Conservation (phyloP, 2,888 invertebrate genomes). For the Tachystola acroxantha region DNA sequence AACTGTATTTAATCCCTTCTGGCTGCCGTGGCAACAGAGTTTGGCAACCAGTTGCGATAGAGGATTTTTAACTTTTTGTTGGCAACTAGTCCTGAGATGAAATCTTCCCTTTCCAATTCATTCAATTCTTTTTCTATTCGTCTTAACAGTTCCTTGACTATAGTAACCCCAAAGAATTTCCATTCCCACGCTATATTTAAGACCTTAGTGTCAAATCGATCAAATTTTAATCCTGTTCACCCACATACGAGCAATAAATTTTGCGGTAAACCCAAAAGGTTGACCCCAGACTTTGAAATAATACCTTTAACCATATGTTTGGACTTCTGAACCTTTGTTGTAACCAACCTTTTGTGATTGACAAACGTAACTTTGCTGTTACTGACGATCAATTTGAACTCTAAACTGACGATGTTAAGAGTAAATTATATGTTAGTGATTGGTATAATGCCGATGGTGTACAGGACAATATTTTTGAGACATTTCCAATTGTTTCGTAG, state of each 20-base stretch:
- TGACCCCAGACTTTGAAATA: constrained; percentile 55
- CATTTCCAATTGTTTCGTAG: constrained; percentile 50
- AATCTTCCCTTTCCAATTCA: neutral
- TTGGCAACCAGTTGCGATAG: no score
- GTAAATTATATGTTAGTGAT: neutral
- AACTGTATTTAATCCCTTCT: no score
- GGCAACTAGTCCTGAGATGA: no score
- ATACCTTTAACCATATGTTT: constrained; percentile 49
- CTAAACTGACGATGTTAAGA: constrained; percentile 17
- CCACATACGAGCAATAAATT: constrained; percentile 36
- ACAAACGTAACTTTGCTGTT: constrained; percentile 17
- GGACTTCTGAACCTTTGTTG: constrained; percentile 37
- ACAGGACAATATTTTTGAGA: constrained; percentile 48
- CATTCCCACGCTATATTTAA: constrained; percentile 48
- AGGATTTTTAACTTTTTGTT: no score
- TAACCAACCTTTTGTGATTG: constrained; percentile 28
- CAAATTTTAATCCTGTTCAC: constrained; percentile 40
- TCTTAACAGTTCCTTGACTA: constrained; percentile 2
- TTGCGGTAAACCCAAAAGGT: constrained; percentile 38
- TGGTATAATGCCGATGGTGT: constrained; percentile 7
- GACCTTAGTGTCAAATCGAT: constrained; percentile 26
- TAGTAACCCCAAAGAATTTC: constrained; percentile 2
- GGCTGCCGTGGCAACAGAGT: no score
- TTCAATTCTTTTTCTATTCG: neutral
- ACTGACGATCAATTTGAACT: constrained; percentile 5